Conservation (phyloP, 2,888 invertebrate species). For the Steinernema carpocapsae region DNA sequence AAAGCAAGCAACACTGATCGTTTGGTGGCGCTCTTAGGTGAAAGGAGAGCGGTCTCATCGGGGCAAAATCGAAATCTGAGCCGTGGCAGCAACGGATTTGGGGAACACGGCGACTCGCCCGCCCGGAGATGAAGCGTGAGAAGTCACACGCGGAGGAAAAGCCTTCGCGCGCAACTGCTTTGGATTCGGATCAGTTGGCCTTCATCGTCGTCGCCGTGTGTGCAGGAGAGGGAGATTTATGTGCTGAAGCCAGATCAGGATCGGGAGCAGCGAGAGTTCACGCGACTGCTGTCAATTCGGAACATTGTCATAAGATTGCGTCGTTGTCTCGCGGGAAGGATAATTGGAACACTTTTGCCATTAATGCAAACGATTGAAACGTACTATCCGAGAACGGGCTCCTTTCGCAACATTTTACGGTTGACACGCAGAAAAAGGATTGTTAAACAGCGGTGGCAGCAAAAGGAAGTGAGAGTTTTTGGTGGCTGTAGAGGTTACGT, state of each 20-base stretch:
- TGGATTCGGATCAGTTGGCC: constrained; percentile 13
- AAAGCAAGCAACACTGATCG: neutral
- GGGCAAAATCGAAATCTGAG: neutral
- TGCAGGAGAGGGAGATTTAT: neutral
- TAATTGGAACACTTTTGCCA: constrained; percentile 25
- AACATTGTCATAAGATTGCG: constrained; percentile 23
- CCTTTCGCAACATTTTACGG: constrained; percentile 14
- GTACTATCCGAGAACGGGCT: constrained; percentile 3
- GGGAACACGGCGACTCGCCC: neutral
- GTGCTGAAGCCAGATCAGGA: neutral
- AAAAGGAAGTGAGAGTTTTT: neutral
- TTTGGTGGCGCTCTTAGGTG: neutral
- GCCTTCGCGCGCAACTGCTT: neutral
- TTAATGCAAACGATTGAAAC: constrained; percentile 14
- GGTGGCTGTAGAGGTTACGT: too few relatives aligned
- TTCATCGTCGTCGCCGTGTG: neutral
- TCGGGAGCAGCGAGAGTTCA: neutral
- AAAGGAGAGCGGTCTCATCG: neutral
- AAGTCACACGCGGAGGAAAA: neutral
- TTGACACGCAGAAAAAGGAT: neutral
- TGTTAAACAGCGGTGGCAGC: neutral
- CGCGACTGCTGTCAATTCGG: neutral
- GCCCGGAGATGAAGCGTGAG: neutral
- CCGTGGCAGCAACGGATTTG: neutral
- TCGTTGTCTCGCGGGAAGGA: neutral